Percentiles rank a stretch among this genome's conserved stretches.
phyloP scores from a whole-genome alignment of 2,797 vertebrate species.

The Benthosema pterotum region DNA sequence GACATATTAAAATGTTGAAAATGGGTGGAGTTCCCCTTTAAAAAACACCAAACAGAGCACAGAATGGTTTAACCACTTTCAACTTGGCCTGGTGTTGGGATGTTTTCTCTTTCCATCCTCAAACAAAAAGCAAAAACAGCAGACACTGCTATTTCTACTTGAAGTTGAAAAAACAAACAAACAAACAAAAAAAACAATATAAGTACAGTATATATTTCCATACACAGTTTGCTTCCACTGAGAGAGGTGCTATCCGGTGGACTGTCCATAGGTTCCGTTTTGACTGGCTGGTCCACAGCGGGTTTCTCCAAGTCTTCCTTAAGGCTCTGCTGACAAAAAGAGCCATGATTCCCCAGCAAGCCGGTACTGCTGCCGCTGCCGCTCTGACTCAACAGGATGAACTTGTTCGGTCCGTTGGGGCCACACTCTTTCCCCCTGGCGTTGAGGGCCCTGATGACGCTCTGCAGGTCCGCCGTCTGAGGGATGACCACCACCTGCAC shows the following conservation, averaged over 20 bases:
- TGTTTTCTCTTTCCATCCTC: too few species aligned
- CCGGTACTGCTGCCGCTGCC: conserved; percentile 55
- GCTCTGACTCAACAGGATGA: conserved; percentile 92
- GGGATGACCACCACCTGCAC: conserved; percentile 91
- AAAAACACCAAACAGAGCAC: too few species aligned
- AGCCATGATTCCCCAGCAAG: conserved; percentile 27
- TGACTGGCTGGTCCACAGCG: conserved; percentile 15
- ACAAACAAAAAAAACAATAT: too few species aligned
- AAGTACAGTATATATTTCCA: neutral
- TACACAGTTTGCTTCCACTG: conserved; percentile 62
- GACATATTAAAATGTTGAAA: too few species aligned
- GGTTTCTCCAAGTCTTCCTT: conserved; percentile 16
- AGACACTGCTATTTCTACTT: too few species aligned
- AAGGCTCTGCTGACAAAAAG: conserved; percentile 23
- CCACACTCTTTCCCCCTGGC: conserved; percentile 90
- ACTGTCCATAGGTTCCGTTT: conserved; percentile 1
- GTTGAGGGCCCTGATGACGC: conserved; percentile 87
- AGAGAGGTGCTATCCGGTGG: conserved; percentile 45
- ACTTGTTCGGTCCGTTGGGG: conserved; percentile 88
- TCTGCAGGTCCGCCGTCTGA: conserved; percentile 85
- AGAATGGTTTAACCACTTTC: too few species aligned
- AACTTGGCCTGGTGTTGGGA: too few species aligned
- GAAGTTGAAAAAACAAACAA: too few species aligned
- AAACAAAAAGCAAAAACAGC: too few species aligned
- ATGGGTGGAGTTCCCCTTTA: too few species aligned